Evolutionary conservation across 1,140 invertebrate species (phyloP).

Genomic region (Lerema accius): DNA sequence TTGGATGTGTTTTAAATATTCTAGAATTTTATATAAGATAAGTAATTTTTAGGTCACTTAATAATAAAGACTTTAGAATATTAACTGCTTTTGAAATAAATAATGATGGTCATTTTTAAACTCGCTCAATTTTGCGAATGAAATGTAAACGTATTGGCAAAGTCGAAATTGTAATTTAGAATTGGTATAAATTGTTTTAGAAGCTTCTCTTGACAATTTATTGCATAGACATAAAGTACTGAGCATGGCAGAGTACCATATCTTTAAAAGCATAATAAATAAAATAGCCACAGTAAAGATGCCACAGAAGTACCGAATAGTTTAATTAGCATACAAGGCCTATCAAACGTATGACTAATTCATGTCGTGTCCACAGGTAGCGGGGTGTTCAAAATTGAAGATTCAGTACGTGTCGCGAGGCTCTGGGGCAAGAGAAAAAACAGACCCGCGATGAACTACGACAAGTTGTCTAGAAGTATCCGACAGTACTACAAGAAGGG

Average conservation of each 20-base stretch:
- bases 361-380: constrained; percentile 82
- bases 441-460: constrained; percentile 99
- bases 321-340: constrained; percentile 35
- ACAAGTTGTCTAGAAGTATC: constrained; percentile 98
- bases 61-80: neutral
- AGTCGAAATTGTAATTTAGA: too few species aligned
- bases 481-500: constrained; percentile 99
- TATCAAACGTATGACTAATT: constrained; percentile 64
- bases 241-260: neutral
- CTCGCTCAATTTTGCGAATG: too few species aligned
- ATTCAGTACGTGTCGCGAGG: constrained; percentile 96
- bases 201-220: too few species aligned
- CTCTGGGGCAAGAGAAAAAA: constrained; percentile 99
- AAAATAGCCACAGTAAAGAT: neutral
- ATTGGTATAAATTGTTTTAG: too few species aligned
- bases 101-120: too few species aligned
- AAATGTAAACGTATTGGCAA: too few species aligned
- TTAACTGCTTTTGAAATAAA: too few species aligned
- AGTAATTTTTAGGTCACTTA: neutral
- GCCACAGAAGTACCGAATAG: constrained; percentile 13
- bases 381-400: constrained; percentile 99
- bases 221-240: neutral
- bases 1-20: neutral
- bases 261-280: neutral
- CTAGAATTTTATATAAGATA: too few species aligned